These are phyloP conservation scores for human (Homo sapiens) DNA, from an alignment of 2,113 vertebrate genomes.

Conservation along the genomic window GRCh38 chr5:36915001-36915500, in stretches of 20 bases:
- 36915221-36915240: not conserved
- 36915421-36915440: not conserved
- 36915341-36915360: slow-evolving; percentile 20
- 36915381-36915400: not conserved
- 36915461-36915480: not conserved
- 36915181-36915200: slow-evolving; percentile 1
- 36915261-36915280: slow-evolving; percentile 30
- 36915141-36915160: not conserved
- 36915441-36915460: slow-evolving; percentile 14
- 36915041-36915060: not conserved
- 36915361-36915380: not conserved
- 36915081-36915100: not conserved
- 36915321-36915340: slow-evolving; percentile 30
- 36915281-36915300: slow-evolving; percentile 11
- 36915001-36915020: slow-evolving; percentile 21
- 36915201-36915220: not conserved
- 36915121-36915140: slow-evolving; percentile 10
- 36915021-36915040: slow-evolving; percentile 28
- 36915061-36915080: not conserved
- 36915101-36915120: not conserved
- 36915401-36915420: not conserved
- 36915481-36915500: not conserved
- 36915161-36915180: not conserved
- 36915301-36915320: not conserved
- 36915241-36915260: not conserved